These are phyloP conservation scores for Esox niger DNA, from an alignment of 2,113 vertebrate species.

Conservation along the genomic window DNA sequence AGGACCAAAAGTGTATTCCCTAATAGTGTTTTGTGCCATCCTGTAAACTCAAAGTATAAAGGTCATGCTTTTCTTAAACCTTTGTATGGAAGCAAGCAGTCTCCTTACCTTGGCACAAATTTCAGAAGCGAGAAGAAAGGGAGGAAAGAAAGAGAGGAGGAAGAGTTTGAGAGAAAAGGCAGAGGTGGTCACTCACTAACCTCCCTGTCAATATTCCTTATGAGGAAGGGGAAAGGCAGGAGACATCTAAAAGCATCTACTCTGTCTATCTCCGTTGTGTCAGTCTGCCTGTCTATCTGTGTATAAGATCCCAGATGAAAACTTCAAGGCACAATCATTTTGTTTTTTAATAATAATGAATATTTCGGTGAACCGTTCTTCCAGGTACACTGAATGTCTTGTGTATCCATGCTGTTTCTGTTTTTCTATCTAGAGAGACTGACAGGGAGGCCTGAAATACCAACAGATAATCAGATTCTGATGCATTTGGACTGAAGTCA, in stretches of 20 bases:
- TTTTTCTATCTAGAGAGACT: conserved; percentile 40
- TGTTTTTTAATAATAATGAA: not conserved
- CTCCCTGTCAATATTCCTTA: not conserved
- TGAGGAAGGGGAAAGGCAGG: not conserved
- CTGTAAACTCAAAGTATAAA: conserved; percentile 51
- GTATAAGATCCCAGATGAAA: not conserved
- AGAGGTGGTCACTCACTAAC: conserved; percentile 40
- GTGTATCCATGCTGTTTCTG: not conserved
- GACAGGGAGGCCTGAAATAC: conserved; percentile 42
- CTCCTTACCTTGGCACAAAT: conserved; percentile 79
- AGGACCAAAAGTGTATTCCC: conserved; percentile 17
- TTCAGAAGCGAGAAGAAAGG: conserved; percentile 70
- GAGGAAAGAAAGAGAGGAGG: conserved; percentile 52
- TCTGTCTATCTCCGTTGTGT: not conserved
- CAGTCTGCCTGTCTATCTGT: not conserved
- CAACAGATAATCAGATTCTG: conserved; percentile 65
- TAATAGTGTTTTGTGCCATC: conserved; percentile 26
- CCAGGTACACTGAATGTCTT: not conserved
- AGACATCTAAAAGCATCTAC: not conserved
- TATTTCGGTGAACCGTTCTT: not conserved
- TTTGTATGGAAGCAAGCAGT: conserved; percentile 34
- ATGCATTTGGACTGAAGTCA: conserved; percentile 36
- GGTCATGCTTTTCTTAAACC: conserved; percentile 22
- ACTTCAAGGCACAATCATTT: not conserved
- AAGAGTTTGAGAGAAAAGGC: conserved; percentile 53